Percentiles rank a stretch among this genome's conserved stretches.
Evolutionary conservation across 2,888 invertebrate species (phyloP).

Genomic region (Teleogryllus oceanicus): DNA sequence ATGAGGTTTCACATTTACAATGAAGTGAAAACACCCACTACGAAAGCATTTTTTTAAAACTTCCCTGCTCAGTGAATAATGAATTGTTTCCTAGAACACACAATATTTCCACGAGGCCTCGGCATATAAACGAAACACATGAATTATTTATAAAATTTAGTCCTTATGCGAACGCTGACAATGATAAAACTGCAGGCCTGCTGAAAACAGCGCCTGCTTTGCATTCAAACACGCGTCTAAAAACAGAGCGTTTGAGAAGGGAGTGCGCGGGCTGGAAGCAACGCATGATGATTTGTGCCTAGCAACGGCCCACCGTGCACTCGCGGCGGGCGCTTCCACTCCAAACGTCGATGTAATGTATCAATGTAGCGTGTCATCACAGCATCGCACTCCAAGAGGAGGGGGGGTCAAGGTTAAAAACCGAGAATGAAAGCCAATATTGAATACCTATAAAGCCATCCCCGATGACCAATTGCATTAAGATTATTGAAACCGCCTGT

Average conservation of each 20-base stretch:
- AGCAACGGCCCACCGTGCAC: not conserved
- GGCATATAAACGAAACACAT: not conserved
- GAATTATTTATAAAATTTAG: not conserved
- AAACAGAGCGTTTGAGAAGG: not conserved
- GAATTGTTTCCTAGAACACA: not conserved
- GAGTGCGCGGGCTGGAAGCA: too few relatives aligned
- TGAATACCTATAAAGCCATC: not conserved
- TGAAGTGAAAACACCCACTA: too few relatives aligned
- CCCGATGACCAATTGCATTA: constrained; percentile 9
- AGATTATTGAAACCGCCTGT: not conserved
- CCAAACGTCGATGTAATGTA: not conserved
- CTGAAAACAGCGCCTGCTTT: not conserved
- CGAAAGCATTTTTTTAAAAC: too few relatives aligned
- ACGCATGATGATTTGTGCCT: too few relatives aligned
- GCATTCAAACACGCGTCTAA: not conserved
- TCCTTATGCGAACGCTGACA: not conserved
- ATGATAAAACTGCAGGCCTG: not conserved
- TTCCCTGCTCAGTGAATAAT: not conserved
- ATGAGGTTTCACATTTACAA: too few relatives aligned
- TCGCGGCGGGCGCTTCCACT: too few relatives aligned
- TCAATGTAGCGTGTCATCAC: not conserved
- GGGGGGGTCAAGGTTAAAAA: not conserved
- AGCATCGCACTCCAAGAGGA: not conserved
- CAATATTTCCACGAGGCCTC: not conserved
- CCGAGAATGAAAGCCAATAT: not conserved